phyloP scores from a whole-genome alignment of 64 coral and sea anemone genomes.

The Montipora efflorescens region DNA sequence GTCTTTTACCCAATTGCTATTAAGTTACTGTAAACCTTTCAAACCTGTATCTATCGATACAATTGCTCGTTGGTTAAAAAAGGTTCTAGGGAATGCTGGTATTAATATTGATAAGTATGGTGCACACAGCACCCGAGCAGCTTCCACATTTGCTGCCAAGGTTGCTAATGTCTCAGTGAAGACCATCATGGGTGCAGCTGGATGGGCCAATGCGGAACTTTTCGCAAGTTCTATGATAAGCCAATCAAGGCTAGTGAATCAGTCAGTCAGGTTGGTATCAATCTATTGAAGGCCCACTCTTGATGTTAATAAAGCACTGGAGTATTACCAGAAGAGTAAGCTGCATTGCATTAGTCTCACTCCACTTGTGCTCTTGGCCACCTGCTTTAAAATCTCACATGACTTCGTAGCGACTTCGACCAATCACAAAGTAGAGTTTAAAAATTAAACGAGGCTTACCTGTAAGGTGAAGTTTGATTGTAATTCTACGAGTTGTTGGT shows the following conservation, averaged over 20 bases:
- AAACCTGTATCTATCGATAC: conserved; percentile 11
- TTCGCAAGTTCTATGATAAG: conserved; percentile 67
- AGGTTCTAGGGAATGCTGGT: conserved; percentile 7
- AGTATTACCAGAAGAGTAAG: background rate
- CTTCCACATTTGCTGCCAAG: conserved; percentile 57
- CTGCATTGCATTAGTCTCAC: background rate
- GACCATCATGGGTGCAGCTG: background rate
- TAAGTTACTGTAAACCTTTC: conserved; percentile 31
- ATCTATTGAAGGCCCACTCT: background rate
- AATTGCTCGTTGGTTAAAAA: conserved; percentile 38
- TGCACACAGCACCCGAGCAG: conserved; percentile 32
- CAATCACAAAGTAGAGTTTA: no score
- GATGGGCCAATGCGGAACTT: background rate
- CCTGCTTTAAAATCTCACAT: conserved; percentile 40
- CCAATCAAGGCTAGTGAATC: conserved; percentile 1
- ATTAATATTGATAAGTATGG: conserved; percentile 2
- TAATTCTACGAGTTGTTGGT: no score
- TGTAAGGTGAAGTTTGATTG: no score
- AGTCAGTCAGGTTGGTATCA: conserved; percentile 30
- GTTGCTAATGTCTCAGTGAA: conserved; percentile 17
- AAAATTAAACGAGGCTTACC: no score
- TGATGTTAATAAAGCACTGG: background rate
- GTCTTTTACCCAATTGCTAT: background rate
- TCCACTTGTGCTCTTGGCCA: background rate
- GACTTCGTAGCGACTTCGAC: background rate